Percentiles rank a stretch among this genome's conserved stretches.
Conservation (phyloP, 2,113 vertebrate genomes). For the Odontesthes bonariensis region DNA sequence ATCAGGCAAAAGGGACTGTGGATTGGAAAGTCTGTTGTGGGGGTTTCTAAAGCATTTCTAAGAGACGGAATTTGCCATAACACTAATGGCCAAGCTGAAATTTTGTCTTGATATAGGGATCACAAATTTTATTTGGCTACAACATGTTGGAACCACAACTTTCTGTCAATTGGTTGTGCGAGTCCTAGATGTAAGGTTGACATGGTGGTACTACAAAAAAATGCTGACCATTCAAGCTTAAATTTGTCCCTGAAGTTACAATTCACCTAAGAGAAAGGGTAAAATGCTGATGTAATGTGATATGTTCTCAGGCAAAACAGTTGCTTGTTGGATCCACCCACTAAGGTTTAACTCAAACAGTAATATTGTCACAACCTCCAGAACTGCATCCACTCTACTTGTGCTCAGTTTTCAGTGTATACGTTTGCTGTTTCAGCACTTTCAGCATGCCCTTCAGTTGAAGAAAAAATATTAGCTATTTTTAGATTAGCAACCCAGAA, state of each 20-base stretch:
- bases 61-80: no score
- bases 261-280: neutral
- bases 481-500: conserved; percentile 32
- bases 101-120: neutral
- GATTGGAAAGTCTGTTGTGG: no score
- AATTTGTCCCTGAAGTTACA: neutral
- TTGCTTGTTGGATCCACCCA: neutral
- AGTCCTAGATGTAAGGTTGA: neutral
- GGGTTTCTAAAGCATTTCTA: no score
- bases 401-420: conserved; percentile 21
- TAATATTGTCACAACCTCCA: neutral
- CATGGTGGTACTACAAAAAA: neutral
- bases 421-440: conserved; percentile 28
- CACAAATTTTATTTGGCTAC: neutral
- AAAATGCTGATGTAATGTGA: neutral
- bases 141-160: no score
- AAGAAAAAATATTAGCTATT: conserved; percentile 27
- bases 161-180: neutral
- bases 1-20: no score
- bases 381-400: conserved; percentile 4
- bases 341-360: conserved; percentile 6
- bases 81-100: no score
- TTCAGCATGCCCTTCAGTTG: neutral
- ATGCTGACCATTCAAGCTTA: conserved; percentile 10
- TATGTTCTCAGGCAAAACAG: conserved; percentile 3